Conservation (phyloP, 2,888 invertebrate genomes). For the Troglohyphantes excavatus region DNA sequence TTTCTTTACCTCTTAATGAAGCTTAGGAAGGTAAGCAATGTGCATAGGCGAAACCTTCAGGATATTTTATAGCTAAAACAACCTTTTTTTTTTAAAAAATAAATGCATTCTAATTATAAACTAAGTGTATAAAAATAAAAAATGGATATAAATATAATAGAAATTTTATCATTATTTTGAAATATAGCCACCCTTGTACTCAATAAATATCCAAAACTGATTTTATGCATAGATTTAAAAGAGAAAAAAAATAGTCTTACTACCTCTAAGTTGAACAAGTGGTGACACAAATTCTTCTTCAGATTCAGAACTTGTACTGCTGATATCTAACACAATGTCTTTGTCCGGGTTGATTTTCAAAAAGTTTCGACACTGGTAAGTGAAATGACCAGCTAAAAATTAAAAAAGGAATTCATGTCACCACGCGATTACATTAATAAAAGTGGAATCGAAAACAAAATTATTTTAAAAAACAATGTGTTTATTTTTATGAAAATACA, state of each 20-base stretch:
- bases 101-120: no score
- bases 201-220: not conserved
- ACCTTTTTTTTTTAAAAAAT: no score
- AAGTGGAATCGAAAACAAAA: not conserved
- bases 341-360: conserved; percentile 96
- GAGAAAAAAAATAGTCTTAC: not conserved
- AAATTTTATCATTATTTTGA: no score
- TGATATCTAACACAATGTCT: conserved; percentile 93
- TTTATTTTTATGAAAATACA: not conserved
- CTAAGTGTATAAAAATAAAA: no score
- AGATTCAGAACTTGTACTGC: conserved; percentile 95
- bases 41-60: no score
- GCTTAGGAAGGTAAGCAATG: no score
- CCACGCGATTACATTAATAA: not conserved
- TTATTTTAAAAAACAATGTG: not conserved
- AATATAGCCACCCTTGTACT: not conserved
- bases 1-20: no score
- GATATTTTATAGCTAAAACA: no score
- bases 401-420: not conserved
- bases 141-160: no score
- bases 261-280: conserved; percentile 65
- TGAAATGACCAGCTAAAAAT: conserved; percentile 92
- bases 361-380: conserved; percentile 97
- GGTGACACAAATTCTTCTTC: conserved; percentile 86
- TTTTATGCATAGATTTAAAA: no score